These are phyloP conservation scores for Zygaena filipendulae DNA, from an alignment of 2,888 invertebrate species.

Conservation along the genomic window DNA sequence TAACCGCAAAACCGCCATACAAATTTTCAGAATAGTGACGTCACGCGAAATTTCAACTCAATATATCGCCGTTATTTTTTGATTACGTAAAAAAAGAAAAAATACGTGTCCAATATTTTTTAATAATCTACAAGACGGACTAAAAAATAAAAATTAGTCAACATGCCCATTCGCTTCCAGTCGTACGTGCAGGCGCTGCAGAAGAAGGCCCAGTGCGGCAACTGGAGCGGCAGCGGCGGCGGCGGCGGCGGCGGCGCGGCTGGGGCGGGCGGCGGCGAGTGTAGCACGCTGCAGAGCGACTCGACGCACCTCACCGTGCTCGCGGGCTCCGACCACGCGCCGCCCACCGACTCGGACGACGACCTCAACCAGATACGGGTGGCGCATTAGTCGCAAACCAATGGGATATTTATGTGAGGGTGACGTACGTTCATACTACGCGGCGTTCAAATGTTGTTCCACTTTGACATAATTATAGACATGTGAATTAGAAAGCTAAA, in stretches of 20 bases:
- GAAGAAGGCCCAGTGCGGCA: slow-evolving; percentile 74
- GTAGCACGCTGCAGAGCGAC: slow-evolving; percentile 82
- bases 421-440: slow-evolving; percentile 24
- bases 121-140: too few relatives aligned
- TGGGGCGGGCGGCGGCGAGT: slow-evolving; percentile 76
- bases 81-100: too few relatives aligned
- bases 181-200: slow-evolving; percentile 84
- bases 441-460: too few relatives aligned
- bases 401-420: too few relatives aligned
- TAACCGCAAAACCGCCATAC: too few relatives aligned
- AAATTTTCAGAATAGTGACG: too few relatives aligned
- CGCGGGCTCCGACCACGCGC: slow-evolving; percentile 72
- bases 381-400: slow-evolving; percentile 36
- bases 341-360: slow-evolving; percentile 72
- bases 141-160: too few relatives aligned
- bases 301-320: slow-evolving; percentile 81
- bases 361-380: slow-evolving; percentile 49
- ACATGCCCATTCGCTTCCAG: too few relatives aligned
- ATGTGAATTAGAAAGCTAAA: too few relatives aligned
- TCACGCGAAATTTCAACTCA: too few relatives aligned
- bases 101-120: too few relatives aligned
- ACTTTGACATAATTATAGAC: slow-evolving; percentile 9
- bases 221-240: slow-evolving; percentile 48
- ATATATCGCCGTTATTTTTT: too few relatives aligned
- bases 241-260: slow-evolving; percentile 61